A percentile compares a stretch with the other conserved stretches of the same genome.
phyloP scores from a whole-genome alignment of 2,797 vertebrate genomes.

The Syngnathus rostellatus region DNA sequence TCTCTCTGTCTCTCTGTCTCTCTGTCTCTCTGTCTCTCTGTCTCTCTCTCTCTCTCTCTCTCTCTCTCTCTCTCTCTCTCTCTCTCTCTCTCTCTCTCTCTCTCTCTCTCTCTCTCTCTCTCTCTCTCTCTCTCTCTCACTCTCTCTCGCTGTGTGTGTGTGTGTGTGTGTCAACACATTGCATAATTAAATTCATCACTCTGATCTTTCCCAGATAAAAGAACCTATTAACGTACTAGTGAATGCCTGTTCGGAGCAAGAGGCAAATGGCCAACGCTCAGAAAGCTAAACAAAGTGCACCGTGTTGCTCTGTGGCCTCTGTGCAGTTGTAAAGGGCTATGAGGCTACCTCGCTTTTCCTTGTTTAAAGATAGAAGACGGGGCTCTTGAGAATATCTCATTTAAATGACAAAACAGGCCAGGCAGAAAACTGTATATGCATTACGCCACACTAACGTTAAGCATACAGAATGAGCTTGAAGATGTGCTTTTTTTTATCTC shows the following conservation, averaged over 20 bases:
- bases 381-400: slow-evolving; percentile 36
- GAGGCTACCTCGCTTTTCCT: slow-evolving; percentile 15
- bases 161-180: slow-evolving; percentile 7
- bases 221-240: slow-evolving; percentile 9
- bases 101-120: no score
- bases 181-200: slow-evolving; percentile 16
- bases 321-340: slow-evolving; percentile 18
- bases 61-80: no score
- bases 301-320: slow-evolving; percentile 15
- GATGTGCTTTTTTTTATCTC: no score
- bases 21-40: no score
- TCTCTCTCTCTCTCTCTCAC: not conserved
- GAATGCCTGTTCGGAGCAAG: slow-evolving; percentile 11
- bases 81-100: no score
- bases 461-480: slow-evolving; percentile 25
- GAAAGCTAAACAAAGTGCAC: slow-evolving; percentile 11
- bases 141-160: not conserved
- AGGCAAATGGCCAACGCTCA: slow-evolving; percentile 17
- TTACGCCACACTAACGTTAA: slow-evolving; percentile 5
- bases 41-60: no score
- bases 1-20: no score
- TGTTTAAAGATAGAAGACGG: slow-evolving; percentile 39
- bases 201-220: slow-evolving; percentile 4
- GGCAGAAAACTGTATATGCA: slow-evolving; percentile 19
- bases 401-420: slow-evolving; percentile 39